These are phyloP conservation scores for Conops quadrifasciatus DNA, from an alignment of 2,888 invertebrate genomes.

Conservation along the genomic window DNA sequence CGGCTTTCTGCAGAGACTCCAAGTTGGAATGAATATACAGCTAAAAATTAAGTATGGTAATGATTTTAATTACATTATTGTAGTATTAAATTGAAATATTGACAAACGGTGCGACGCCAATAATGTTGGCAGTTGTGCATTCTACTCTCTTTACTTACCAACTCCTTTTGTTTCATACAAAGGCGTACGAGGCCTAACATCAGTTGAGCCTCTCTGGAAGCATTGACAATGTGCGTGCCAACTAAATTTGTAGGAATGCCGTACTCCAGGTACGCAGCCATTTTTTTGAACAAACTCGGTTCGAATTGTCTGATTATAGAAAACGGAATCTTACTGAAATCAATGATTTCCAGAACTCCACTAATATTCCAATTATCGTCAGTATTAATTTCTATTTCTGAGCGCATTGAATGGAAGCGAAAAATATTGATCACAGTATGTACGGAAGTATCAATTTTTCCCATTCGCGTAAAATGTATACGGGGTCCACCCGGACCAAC, in stretches of 20 bases:
- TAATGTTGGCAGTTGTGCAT: not conserved
- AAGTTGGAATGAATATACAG: constrained; percentile 56
- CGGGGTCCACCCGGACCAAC: constrained; percentile 66
- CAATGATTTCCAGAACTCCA: constrained; percentile 69
- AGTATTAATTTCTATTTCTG: constrained; percentile 56
- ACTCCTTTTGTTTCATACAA: constrained; percentile 58
- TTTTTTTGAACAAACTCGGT: constrained; percentile 53
- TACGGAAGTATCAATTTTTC: constrained; percentile 58
- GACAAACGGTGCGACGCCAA: too few relatives aligned
- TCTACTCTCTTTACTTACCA: constrained; percentile 47
- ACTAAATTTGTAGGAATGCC: constrained; percentile 56
- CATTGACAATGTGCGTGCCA: constrained; percentile 57
- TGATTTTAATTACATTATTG: too few relatives aligned
- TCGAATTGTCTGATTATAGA: constrained; percentile 56
- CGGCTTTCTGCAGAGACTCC: constrained; percentile 63
- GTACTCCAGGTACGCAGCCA: constrained; percentile 56
- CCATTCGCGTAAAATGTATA: constrained; percentile 67
- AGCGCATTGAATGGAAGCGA: constrained; percentile 56
- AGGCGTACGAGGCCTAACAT: constrained; percentile 54
- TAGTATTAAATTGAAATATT: too few relatives aligned
- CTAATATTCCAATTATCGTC: constrained; percentile 70
- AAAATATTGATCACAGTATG: constrained; percentile 55
- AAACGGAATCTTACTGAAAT: constrained; percentile 65
- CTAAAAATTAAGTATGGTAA: constrained; percentile 39
- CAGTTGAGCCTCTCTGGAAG: constrained; percentile 57